Evolutionary conservation across 2,888 invertebrate species (phyloP), one percentile per base, ranked within the genome.

Genomic region (Camponotus fellah): DNA sequence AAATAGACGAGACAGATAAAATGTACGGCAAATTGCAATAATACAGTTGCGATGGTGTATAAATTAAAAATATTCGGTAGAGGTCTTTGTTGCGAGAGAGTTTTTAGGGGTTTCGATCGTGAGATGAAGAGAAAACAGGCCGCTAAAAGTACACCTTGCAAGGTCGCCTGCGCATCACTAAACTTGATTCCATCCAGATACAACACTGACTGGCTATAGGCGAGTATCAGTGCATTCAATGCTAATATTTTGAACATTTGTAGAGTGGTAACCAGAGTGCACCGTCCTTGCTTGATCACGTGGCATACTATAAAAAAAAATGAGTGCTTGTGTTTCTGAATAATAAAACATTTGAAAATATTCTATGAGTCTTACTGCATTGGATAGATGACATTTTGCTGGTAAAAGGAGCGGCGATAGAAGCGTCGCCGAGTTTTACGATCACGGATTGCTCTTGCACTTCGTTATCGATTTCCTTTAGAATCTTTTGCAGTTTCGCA

Each of bases 171-270:
- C 34, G 98, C 97, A 95, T 99, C 99, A 92, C 99, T 98, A 94
- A 99, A 98, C 95, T 99, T 99, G 90, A 99, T 98, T 17, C 99
- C 99, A 94, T 99, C 99, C 88, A 99, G 96, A 94, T 99, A 99
- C 34, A 99, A 96, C 40, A 99, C 99, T 3, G 99, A 99, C 95
- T 99, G 99, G 92, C 99, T 99, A 96, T 99, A 99, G 0, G 99
- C 99, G 88, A 99, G 96, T 88, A 99, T 98, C 3, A 99, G 96
- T 0, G 99, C 99, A 95, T 99, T 99, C 79, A 99, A 95, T 0
- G 99, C 99, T 82, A 99, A 96, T 91, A 99, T 99, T 96, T 99
- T 99, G 95, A 99, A 99, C 99, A 99, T 99, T 95, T 99, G 99
- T 85, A 99, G 96, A 0, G 99, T 99, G 0, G 99, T 99, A 32